Conservation (phyloP, 2,113 vertebrate genomes). For the Raja brachyura region DNA sequence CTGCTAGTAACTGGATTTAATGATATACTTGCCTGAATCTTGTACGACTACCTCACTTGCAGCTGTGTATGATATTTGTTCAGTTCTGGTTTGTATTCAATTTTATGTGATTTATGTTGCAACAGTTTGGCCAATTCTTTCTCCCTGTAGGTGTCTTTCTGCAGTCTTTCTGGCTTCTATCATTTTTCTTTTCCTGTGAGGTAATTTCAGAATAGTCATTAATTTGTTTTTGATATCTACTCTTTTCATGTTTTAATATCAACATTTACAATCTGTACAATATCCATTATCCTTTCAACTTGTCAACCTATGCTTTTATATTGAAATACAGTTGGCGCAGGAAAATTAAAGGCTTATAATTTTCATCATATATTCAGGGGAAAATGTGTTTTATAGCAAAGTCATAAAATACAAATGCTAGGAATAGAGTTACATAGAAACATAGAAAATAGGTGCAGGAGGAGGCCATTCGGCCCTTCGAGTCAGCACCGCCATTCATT, state of each 20-base stretch:
- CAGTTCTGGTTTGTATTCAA: constrained; percentile 46
- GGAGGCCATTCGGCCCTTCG: too few relatives aligned
- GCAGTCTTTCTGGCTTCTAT: background rate
- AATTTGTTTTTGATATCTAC: background rate
- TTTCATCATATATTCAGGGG: background rate
- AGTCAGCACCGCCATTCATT: too few relatives aligned
- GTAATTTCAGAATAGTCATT: background rate
- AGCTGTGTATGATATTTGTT: constrained; percentile 54
- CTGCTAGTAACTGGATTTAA: constrained; percentile 46
- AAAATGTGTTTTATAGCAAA: background rate
- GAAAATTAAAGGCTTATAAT: background rate
- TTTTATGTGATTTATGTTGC: constrained; percentile 20
- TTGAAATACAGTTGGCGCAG: background rate
- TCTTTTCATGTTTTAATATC: background rate
- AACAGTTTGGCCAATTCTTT: background rate
- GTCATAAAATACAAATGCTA: background rate
- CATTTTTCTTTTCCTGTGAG: background rate
- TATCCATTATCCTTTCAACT: background rate
- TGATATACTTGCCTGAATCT: constrained; percentile 45
- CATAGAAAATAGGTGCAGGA: too few relatives aligned
- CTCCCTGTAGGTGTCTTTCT: background rate
- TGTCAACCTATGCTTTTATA: background rate
- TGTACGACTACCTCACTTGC: constrained; percentile 47
- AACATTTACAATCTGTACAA: background rate
- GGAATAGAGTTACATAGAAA: background rate